Evolutionary conservation across 2,113 vertebrate genomes (phyloP), one percentile per base, ranked within the genome.

Genomic region (Carassius carassius): DNA sequence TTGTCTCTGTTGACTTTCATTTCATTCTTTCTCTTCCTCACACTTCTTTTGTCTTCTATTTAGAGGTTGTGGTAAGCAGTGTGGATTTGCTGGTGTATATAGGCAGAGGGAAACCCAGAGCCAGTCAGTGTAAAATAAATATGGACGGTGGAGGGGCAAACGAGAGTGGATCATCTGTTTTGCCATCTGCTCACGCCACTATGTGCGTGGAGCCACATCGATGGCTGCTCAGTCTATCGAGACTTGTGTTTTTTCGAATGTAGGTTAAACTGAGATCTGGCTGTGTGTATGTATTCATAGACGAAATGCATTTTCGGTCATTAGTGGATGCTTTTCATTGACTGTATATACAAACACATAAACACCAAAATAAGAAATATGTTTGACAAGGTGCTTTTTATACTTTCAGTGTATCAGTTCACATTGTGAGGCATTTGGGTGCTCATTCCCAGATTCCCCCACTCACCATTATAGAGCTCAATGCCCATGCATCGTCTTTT

Each of bases 91-190:
- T 72, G 67, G 65, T 82, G 80, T 91, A 91, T 88, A 91, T 90
- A 89, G 92, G 92, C 90, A 86, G 87, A 89, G 91, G 92, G 90
- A 89, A 90, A 92, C 88, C 92, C 90, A 87, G 91, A 92, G 93
- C 92, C 92, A 93, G 93, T 91, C 92, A 93, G 92, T 92, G 92
- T 94, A 93, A 95, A 95, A 94, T 94, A 95, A 95, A 95, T 94
- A 94, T 93, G 93, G 93, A 93, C 91, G 92, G 92, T 93, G 90
- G 94, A 94, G 93, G 94, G 92, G 91, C 91, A 92, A 92, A 93
- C 91, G 93, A 93, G 93, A 90, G 90, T 90, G 90, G 92, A 94
- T 95, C 94, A 95, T 95, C 94, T 95, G 94, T 90, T 94, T 93
- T 89, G 92, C 94, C 94, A 95, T 95, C 94, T 95, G 94, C 90